Conservation (phyloP, 2,888 invertebrate genomes). For the Quadriops clusia region DNA sequence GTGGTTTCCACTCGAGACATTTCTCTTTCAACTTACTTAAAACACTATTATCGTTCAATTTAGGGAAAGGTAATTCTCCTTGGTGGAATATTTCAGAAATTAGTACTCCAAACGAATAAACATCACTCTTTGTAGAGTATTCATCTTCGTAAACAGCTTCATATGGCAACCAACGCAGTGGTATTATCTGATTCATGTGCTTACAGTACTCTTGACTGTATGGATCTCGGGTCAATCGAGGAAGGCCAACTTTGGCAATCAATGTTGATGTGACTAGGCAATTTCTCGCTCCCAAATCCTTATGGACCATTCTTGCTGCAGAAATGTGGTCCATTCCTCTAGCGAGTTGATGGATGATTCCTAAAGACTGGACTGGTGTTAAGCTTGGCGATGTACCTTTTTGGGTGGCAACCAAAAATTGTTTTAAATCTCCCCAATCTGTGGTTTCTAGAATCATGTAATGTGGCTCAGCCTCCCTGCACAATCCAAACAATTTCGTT, state of each 20-base stretch:
- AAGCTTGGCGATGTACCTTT: slow-evolving; percentile 47
- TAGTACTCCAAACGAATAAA: slow-evolving; percentile 81
- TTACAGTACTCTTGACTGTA: slow-evolving; percentile 85
- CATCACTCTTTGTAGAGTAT: slow-evolving; percentile 85
- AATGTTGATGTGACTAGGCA: slow-evolving; percentile 76
- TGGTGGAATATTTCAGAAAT: slow-evolving; percentile 83
- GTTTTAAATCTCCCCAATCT: slow-evolving; percentile 93
- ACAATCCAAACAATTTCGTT: slow-evolving; percentile 66
- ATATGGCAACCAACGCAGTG: slow-evolving; percentile 80
- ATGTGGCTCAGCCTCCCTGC: slow-evolving; percentile 74
- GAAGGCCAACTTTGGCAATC: slow-evolving; percentile 70
- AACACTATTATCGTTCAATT: slow-evolving; percentile 65
- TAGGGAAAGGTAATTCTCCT: slow-evolving; percentile 64
- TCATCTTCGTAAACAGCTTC: slow-evolving; percentile 87
- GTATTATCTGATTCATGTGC: slow-evolving; percentile 71
- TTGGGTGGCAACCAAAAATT: slow-evolving; percentile 65
- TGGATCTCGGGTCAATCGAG: slow-evolving; percentile 70
- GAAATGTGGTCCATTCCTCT: slow-evolving; percentile 71
- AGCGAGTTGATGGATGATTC: slow-evolving; percentile 65
- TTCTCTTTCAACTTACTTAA: slow-evolving; percentile 50
- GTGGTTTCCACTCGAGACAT: slow-evolving; percentile 55
- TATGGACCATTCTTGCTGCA: slow-evolving; percentile 68
- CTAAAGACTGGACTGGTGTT: slow-evolving; percentile 51
- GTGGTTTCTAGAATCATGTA: slow-evolving; percentile 83
- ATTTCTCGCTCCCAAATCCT: slow-evolving; percentile 85